Conservation (phyloP, 2,797 vertebrate genomes). For the Catostomus latipinnis region DNA sequence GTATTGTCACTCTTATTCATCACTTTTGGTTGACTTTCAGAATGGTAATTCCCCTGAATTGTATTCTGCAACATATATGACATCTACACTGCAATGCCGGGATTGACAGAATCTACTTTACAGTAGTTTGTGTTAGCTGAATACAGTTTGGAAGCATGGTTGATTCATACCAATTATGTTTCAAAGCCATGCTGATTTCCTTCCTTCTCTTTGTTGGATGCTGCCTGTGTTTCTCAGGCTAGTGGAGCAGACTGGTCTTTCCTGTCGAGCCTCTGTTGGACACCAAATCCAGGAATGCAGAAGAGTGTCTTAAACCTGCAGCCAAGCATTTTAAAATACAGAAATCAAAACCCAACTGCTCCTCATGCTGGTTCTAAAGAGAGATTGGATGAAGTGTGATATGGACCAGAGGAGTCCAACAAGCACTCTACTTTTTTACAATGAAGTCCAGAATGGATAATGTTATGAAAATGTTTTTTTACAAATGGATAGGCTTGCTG, state of each 20-base stretch:
- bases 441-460: slow-evolving; percentile 11
- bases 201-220: slow-evolving; percentile 48
- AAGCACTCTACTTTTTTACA: slow-evolving; percentile 36
- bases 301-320: slow-evolving; percentile 36
- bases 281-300: slow-evolving; percentile 45
- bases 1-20: slow-evolving; percentile 2
- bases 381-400: slow-evolving; percentile 48
- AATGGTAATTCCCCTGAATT: slow-evolving; percentile 12
- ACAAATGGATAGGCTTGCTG: not conserved
- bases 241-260: slow-evolving; percentile 40
- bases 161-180: slow-evolving; percentile 44
- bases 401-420: slow-evolving; percentile 40
- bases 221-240: slow-evolving; percentile 45
- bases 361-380: slow-evolving; percentile 47
- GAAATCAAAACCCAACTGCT: slow-evolving; percentile 41
- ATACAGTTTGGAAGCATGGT: slow-evolving; percentile 15
- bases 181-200: slow-evolving; percentile 38
- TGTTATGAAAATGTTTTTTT: not conserved
- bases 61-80: not conserved
- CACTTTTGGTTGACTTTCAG: slow-evolving; percentile 3
- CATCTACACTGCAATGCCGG: slow-evolving; percentile 10
- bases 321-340: slow-evolving; percentile 52
- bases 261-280: slow-evolving; percentile 40
- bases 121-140: slow-evolving; percentile 2
- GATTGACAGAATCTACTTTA: slow-evolving; percentile 16